Evolutionary conservation across 1,140 invertebrate genomes (phyloP), one percentile per base, ranked within the genome.

Genomic region (Conus ventricosus): DNA sequence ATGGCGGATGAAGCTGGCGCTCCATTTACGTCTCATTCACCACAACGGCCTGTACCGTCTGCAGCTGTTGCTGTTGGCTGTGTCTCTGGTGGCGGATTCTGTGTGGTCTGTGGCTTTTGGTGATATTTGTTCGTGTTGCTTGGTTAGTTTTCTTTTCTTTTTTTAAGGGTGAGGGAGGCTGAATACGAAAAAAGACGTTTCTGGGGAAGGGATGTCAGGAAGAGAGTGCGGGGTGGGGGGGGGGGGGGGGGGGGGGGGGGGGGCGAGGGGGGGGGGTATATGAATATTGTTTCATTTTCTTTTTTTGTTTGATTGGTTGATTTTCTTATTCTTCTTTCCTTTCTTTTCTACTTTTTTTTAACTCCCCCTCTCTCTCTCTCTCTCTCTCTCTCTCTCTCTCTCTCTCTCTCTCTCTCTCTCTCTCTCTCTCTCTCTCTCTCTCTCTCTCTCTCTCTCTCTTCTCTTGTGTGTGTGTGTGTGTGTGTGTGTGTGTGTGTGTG

Each of bases 41-140:
- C 92, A 91, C 83, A 92, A 91, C 75, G 89, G 90, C 15, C 89
- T 89, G 23, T 92, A 92, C 71, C 88, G 92, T 20, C 67, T 91
- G 15, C 76, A 91, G n/a, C 90, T 93, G 8, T 5, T 91, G 8
- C 39, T 91, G 15, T 89, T 93, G 54, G 90, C 91, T 15, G 63
- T 92, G 11, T 85, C 76, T 75, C 55, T 93, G 23, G 76, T 92
- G n/a, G 84, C 89, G 7, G 93, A 93, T 85, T 87, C 89, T 25
- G 55, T 91, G 39, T 90, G 88, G 89, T 87, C 15, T 51, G 84
- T 75, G 5, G 53, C 7, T 23, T 57, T 57, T 8, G 57, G 10
- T 80, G 39, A 39, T 80, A 51, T 13, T 80, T 10, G 11, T 25
- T 10, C 11, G n/a, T 27, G 39, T 11, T 80, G 10, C 5, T 27